These are phyloP conservation scores for Lochmaea capreae DNA, from an alignment of 2,888 invertebrate genomes.

Conservation along the genomic window DNA sequence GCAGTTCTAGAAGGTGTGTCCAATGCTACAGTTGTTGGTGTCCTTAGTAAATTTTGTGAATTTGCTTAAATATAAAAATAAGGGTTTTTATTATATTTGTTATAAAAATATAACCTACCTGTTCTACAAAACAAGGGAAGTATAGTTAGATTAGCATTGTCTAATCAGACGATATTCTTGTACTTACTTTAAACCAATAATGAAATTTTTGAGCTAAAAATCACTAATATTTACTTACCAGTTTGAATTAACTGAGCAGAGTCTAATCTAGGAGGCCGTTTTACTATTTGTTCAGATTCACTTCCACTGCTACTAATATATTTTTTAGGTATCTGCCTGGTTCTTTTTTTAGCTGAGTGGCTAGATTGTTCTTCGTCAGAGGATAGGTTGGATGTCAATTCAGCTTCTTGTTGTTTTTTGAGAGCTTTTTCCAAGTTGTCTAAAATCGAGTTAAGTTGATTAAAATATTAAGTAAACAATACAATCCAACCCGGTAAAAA, in stretches of 20 bases:
- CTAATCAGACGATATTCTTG: no score
- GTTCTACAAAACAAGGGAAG: conserved; percentile 4
- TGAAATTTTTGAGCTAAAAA: no score
- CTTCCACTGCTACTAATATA: not conserved
- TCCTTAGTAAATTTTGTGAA: conserved; percentile 4
- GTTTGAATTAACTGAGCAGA: no score
- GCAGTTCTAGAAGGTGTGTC: not conserved
- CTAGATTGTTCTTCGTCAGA: conserved; percentile 1
- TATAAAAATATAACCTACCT: conserved; percentile 3
- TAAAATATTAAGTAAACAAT: not conserved
- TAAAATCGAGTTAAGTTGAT: conserved; percentile 1
- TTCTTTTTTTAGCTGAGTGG: conserved; percentile 4
- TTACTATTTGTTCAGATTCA: no score
- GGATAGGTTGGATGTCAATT: not conserved
- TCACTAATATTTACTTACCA: no score
- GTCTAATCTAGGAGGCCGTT: no score
- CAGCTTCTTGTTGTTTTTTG: not conserved
- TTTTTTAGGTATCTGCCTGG: conserved; percentile 1
- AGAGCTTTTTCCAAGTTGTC: not conserved
- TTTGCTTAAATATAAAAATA: no score
- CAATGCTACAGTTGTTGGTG: no score
- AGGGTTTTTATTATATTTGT: not conserved
- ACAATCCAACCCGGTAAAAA: no score
- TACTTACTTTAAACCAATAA: no score
- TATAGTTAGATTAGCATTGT: not conserved